These are phyloP conservation scores for Rhincodon typus DNA, from an alignment of 2,797 vertebrate genomes.

Conservation along the genomic window DNA sequence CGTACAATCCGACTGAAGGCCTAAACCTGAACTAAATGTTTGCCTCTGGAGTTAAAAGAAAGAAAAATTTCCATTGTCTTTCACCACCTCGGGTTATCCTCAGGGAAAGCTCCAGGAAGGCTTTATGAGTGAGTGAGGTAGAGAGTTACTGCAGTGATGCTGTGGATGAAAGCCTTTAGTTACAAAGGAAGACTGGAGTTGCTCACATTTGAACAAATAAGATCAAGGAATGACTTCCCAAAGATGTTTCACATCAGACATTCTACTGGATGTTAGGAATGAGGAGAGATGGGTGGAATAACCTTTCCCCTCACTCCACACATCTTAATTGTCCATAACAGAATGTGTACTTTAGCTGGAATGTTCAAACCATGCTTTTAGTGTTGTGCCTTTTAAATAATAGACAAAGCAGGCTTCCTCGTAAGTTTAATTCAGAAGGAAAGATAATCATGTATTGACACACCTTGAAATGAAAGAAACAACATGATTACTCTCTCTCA, in stretches of 20 bases:
- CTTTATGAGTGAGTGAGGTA: neutral
- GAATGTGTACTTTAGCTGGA: no score
- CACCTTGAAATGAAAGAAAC: no score
- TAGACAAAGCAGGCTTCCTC: no score
- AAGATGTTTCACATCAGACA: neutral
- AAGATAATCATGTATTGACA: no score
- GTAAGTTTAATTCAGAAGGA: no score
- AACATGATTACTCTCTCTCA: no score
- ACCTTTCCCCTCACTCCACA: no score
- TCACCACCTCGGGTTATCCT: neutral
- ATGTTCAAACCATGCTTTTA: no score
- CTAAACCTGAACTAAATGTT: neutral
- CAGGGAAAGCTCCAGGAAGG: neutral
- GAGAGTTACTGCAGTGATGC: neutral
- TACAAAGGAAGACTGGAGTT: neutral
- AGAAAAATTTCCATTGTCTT: neutral
- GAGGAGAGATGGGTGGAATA: no score
- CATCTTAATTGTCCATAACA: no score
- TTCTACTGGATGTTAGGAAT: no score
- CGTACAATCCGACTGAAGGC: neutral
- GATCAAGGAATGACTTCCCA: neutral
- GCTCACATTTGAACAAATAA: neutral
- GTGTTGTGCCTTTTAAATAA: no score
- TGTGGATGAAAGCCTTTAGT: neutral
- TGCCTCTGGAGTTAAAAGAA: neutral